Conservation (phyloP, 2,888 invertebrate genomes). For the Athetis lepigone region DNA sequence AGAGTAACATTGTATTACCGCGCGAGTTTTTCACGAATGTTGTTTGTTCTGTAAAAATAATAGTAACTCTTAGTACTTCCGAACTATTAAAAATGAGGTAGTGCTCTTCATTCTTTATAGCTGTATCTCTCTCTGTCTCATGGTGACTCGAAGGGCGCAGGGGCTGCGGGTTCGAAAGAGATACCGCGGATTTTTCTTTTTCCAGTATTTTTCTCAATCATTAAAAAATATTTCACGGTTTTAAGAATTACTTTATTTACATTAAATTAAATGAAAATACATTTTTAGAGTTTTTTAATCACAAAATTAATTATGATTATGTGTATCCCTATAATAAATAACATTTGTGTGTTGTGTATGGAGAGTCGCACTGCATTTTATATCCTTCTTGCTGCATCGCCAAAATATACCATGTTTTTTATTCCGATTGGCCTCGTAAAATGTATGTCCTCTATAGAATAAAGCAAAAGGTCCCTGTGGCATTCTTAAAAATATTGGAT, state of each 20-base stretch:
- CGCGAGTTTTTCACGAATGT: conserved; percentile 42
- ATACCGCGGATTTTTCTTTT: too few species aligned
- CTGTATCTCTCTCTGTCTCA: too few species aligned
- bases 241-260: too few species aligned
- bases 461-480: conserved; percentile 10
- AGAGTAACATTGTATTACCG: conserved; percentile 40
- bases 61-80: too few species aligned
- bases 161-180: too few species aligned
- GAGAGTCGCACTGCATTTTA: conserved; percentile 15
- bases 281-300: too few species aligned
- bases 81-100: neutral
- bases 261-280: too few species aligned
- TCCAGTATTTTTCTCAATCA: too few species aligned
- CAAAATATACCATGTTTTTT: conserved; percentile 1
- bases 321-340: conserved; percentile 1
- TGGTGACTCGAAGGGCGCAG: neutral
- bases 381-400: conserved; percentile 23
- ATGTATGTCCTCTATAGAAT: conserved; percentile 18
- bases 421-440: conserved; percentile 15
- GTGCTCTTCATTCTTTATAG: too few species aligned
- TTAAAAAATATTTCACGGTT: too few species aligned
- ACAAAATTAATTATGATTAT: conserved; percentile 17
- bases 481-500: conserved; percentile 9
- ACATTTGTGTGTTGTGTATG: neutral
- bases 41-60: conserved; percentile 37